A percentile compares a stretch with the other conserved stretches of the same genome.
phyloP scores from a whole-genome alignment of 2,797 vertebrate species.

The Eremophila alpestris region DNA sequence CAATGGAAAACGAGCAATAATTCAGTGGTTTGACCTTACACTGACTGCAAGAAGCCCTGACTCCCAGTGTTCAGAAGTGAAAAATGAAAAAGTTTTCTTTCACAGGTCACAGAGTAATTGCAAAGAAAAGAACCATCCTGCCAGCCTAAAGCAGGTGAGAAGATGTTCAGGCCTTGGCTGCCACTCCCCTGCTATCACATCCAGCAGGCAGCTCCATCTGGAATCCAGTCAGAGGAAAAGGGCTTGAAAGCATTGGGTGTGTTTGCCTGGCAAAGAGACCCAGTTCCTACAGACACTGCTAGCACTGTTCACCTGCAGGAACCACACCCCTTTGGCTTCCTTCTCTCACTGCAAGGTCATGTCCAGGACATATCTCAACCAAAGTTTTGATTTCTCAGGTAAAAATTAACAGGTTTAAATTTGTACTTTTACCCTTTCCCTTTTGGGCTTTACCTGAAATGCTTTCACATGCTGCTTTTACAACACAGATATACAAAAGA shows the following conservation, averaged over 20 bases:
- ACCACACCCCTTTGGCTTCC: neutral
- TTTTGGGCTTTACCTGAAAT: neutral
- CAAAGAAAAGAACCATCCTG: neutral
- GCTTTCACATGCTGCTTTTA: neutral
- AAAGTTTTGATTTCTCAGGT: neutral
- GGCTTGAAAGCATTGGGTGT: neutral
- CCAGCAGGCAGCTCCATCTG: neutral
- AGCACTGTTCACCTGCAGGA: neutral
- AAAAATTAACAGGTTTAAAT: neutral
- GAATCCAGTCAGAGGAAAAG: neutral
- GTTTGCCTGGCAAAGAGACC: neutral
- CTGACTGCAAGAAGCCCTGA: fast-evolving
- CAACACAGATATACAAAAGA: neutral
- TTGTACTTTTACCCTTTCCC: neutral
- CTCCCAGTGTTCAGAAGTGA: neutral
- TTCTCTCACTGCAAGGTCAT: neutral
- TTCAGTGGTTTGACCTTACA: neutral
- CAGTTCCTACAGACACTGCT: neutral
- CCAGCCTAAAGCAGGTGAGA: neutral
- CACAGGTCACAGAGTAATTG: neutral
- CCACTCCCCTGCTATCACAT: neutral
- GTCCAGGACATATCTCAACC: neutral
- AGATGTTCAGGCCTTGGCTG: neutral
- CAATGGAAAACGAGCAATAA: neutral
- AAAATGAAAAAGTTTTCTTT: neutral